Evolutionary conservation across 2,888 invertebrate species (phyloP), one percentile per base, ranked within the genome.

Genomic region (Caenorhabditis sulstoni): DNA sequence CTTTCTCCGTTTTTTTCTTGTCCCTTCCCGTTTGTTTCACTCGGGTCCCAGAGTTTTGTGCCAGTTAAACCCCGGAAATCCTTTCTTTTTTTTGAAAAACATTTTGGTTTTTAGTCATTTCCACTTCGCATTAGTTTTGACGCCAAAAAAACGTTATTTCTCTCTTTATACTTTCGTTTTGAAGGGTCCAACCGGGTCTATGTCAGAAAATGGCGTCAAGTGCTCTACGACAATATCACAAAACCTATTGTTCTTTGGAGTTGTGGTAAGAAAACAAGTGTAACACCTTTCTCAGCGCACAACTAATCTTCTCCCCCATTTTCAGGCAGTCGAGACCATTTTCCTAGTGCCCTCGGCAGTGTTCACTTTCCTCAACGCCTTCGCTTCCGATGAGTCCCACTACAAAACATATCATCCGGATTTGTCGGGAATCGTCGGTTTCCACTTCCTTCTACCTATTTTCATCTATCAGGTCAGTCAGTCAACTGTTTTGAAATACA

Each of bases 101-200:
- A 11, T n/a, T 11, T 44, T n/a, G n/a, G n/a, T n/a, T n/a, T n/a
- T n/a, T n/a, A n/a, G n/a, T n/a, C n/a, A n/a, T n/a, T 29, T 29
- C 29, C 29, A 5, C 29, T 5, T 29, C 7, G 4, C 29, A 5
- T 29, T 29, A 7, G 29, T 29, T 29, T 29, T 29, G 29, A 29
- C 4, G n/a, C n/a, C n/a, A n/a, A n/a, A n/a, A n/a, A n/a, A n/a
- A 3, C 29, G 3, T 58, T 20, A n/a, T 14, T 35, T 18, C 8
- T 37, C 41, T 14, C 20, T 61, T 20, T n/a, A n/a, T n/a, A n/a
- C n/a, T 35, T 35, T 22, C 3, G 11, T 55, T 16, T 58, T 74
- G 2, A 11, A 74, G 65, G 57, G 73, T 64, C 16, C 71, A 66
- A 66, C 67, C 68, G 68, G 64, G 76, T 76, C 65, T 76, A 76